Evolutionary conservation across 2,888 invertebrate species (phyloP).

Genomic region (Drosophila tanythrix): DNA sequence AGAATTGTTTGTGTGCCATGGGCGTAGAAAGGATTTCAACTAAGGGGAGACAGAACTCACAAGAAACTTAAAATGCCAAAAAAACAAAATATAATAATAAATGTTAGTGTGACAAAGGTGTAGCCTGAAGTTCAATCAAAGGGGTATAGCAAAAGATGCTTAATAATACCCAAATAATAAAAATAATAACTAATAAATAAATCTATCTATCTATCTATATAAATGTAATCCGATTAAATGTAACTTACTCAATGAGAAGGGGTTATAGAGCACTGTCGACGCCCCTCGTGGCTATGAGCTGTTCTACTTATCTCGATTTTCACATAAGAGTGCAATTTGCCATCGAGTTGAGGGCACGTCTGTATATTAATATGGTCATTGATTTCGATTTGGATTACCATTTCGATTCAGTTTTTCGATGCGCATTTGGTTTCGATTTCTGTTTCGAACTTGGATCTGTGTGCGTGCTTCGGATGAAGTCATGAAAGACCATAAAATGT

Average conservation of each 20-base stretch:
- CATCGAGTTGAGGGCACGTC: conserved; percentile 49
- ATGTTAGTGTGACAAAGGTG: not conserved
- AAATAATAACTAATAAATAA: not conserved
- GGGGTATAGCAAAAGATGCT: not conserved
- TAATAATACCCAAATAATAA: not conserved
- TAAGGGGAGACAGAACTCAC: not conserved
- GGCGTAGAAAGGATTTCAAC: not conserved
- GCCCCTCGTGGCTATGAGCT: not conserved
- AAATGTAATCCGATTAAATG: not conserved
- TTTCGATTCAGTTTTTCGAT: conserved; percentile 14
- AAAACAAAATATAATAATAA: not conserved
- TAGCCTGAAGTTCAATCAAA: not conserved
- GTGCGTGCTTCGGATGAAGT: conserved; percentile 45
- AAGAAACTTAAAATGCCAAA: not conserved
- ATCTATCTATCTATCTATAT: not conserved
- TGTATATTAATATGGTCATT: conserved; percentile 71
- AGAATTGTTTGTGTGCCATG: conserved; percentile 31
- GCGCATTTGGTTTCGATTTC: conserved; percentile 10
- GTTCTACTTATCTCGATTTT: not conserved
- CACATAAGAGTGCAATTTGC: conserved; percentile 28
- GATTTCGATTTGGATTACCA: conserved; percentile 52
- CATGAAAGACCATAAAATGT: conserved; percentile 40
- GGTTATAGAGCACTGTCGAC: not conserved
- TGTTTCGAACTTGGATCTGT: conserved; percentile 7
- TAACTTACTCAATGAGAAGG: not conserved